Conservation (phyloP, 2,113 vertebrate species). For the Zosterops borbonicus region DNA sequence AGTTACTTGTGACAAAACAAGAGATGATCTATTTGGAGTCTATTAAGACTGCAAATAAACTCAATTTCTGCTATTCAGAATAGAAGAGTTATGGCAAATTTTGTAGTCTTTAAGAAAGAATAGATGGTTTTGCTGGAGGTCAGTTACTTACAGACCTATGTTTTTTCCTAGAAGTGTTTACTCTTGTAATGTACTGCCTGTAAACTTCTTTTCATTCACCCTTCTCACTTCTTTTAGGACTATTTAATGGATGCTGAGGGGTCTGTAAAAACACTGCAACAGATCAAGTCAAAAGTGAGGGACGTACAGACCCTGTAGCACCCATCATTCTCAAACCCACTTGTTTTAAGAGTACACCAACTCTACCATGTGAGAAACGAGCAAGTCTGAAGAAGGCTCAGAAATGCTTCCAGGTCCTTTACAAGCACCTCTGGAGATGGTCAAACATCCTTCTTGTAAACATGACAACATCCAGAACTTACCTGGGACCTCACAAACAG, state of each 20-base stretch:
- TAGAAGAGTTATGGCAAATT: background rate
- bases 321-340: background rate
- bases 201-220: background rate
- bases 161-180: background rate
- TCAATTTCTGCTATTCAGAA: background rate
- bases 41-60: background rate
- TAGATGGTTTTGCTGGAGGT: background rate
- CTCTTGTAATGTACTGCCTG: background rate
- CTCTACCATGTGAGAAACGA: background rate
- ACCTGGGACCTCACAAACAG: slow-evolving; percentile 36
- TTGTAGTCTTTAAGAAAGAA: background rate
- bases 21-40: background rate
- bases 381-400: background rate
- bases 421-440: background rate
- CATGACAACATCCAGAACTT: background rate
- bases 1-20: background rate
- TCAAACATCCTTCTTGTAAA: background rate
- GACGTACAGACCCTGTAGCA: background rate
- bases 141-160: background rate
- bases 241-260: background rate
- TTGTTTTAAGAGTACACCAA: background rate
- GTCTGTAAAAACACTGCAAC: background rate
- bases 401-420: background rate
- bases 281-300: background rate
- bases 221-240: background rate